These are phyloP conservation scores for Triplophysa bombifrons DNA, from an alignment of 2,797 vertebrate species.

Conservation along the genomic window DNA sequence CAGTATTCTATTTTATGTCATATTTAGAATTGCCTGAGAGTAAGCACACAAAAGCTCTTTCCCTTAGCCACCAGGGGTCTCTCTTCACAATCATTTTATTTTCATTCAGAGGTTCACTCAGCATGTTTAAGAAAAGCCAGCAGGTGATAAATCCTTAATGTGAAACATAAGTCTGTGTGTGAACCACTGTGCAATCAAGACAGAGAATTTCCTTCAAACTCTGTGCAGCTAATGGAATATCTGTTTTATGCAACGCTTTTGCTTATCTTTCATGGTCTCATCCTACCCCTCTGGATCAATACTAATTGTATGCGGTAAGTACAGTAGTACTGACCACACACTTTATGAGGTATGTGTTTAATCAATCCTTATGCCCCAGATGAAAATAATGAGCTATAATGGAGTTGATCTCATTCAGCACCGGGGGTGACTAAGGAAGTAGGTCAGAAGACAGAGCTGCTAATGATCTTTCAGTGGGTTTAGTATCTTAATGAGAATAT, in stretches of 20 bases:
- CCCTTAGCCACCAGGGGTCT: conserved; percentile 29
- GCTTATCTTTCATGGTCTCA: conserved; percentile 58
- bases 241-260: conserved; percentile 46
- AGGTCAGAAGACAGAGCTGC: conserved; percentile 54
- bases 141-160: neutral
- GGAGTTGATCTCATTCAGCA: conserved; percentile 64
- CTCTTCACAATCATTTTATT: conserved; percentile 10
- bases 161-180: conserved; percentile 42
- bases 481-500: conserved; percentile 56
- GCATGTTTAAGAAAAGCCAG: neutral
- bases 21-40: neutral
- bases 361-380: conserved; percentile 66
- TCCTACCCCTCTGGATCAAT: conserved; percentile 55
- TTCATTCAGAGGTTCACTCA: neutral
- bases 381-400: conserved; percentile 67
- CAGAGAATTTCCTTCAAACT: conserved; percentile 36
- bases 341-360: conserved; percentile 63
- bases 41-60: too few relatives aligned
- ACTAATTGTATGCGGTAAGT: conserved; percentile 58
- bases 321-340: conserved; percentile 49
- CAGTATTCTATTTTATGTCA: neutral
- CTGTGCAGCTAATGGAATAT: conserved; percentile 47
- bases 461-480: conserved; percentile 58
- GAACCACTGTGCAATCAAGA: conserved; percentile 39
- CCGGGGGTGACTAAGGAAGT: conserved; percentile 42